Percentiles rank a stretch among this genome's conserved stretches.
phyloP scores from a whole-genome alignment of 2,113 vertebrate species.

The Tympanuchus pallidicinctus region DNA sequence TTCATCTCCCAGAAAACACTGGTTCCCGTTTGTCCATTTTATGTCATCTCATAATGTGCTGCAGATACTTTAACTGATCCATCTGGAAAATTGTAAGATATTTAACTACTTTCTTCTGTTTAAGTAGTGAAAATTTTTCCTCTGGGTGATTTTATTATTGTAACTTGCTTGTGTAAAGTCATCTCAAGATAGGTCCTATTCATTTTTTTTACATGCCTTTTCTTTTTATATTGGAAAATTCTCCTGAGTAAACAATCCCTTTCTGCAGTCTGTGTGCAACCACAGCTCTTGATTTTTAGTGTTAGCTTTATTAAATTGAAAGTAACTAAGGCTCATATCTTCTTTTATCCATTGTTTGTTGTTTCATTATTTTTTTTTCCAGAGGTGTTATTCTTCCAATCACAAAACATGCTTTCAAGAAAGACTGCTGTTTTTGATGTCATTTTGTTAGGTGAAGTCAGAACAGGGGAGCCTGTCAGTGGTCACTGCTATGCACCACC shows the following conservation, averaged over 20 bases:
- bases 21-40: not conserved
- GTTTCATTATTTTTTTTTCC: rapidly evolving
- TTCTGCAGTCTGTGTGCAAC: not conserved
- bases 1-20: not conserved
- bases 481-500: not conserved
- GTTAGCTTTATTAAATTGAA: not conserved
- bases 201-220: not conserved
- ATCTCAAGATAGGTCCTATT: not conserved
- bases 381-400: not conserved
- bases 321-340: not conserved
- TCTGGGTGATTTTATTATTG: not conserved
- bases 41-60: not conserved
- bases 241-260: not conserved
- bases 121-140: not conserved
- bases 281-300: not conserved
- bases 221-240: not conserved
- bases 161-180: not conserved
- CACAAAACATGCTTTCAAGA: not conserved
- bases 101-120: not conserved
- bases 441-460: not conserved
- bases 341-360: not conserved
- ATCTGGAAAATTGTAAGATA: not conserved
- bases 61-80: not conserved
- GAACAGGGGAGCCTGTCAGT: not conserved
- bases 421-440: rapidly evolving